Conservation (phyloP, 2,113 vertebrate species). For the Lepus europaeus region DNA sequence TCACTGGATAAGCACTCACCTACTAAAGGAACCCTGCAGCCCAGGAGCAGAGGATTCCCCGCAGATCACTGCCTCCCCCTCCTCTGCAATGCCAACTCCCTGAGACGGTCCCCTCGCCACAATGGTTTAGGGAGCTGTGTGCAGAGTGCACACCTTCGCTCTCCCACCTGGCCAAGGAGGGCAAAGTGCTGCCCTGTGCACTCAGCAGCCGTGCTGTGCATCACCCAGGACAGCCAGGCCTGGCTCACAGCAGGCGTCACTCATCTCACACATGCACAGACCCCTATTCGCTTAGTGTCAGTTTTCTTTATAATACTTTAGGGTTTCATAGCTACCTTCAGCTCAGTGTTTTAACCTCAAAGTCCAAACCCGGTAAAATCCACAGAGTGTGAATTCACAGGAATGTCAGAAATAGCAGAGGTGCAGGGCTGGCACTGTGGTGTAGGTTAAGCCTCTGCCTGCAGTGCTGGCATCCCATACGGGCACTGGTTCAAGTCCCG, state of each 20-base stretch:
- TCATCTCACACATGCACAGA: no score
- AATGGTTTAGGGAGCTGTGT: background rate
- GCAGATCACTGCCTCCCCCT: background rate
- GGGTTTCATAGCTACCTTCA: background rate
- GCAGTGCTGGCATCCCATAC: no score
- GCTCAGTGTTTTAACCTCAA: background rate
- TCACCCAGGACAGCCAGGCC: background rate
- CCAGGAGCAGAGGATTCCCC: no score
- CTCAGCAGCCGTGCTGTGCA: background rate
- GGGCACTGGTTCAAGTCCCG: no score
- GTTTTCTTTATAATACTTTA: background rate
- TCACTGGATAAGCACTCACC: background rate
- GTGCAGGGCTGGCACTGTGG: no score
- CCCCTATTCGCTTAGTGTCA: no score
- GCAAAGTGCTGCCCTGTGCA: background rate
- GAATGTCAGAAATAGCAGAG: background rate
- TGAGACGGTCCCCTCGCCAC: background rate
- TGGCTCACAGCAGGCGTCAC: background rate
- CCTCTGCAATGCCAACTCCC: background rate
- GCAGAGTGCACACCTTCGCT: background rate
- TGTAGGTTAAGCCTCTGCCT: no score
- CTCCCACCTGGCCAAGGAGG: accelerated
- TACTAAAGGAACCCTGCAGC: background rate
- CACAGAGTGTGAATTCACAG: background rate
- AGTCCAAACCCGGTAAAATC: background rate